These are phyloP conservation scores for Leptinotarsa lineolata DNA, from an alignment of 1,140 invertebrate species.

Conservation along the genomic window DNA sequence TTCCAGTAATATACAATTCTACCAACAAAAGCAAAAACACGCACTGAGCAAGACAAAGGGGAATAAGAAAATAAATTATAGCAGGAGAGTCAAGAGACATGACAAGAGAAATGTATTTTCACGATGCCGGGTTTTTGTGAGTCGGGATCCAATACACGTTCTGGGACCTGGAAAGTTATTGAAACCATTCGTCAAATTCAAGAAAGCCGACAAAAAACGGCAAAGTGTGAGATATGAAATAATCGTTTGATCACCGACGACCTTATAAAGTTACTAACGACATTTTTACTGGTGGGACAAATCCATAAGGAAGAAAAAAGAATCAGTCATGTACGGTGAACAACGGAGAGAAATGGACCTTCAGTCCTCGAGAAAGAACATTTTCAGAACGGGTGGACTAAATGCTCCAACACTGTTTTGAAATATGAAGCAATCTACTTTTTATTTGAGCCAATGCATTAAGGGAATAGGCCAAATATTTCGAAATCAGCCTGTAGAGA, in stretches of 20 bases:
- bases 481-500: too few species aligned
- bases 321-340: background rate
- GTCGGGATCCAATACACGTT: constrained; percentile 27
- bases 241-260: constrained; percentile 38
- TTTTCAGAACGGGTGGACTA: too few species aligned
- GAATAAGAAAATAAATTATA: constrained; percentile 43
- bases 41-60: constrained; percentile 28
- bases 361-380: background rate
- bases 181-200: constrained; percentile 47
- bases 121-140: constrained; percentile 40
- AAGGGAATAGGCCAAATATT: too few species aligned
- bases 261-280: background rate
- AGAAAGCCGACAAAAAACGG: constrained; percentile 35
- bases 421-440: too few species aligned
- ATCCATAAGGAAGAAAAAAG: constrained; percentile 5
- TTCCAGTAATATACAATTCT: constrained; percentile 1
- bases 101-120: constrained; percentile 46
- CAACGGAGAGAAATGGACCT: background rate
- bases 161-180: constrained; percentile 40
- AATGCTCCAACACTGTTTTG: too few species aligned
- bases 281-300: constrained; percentile 1
- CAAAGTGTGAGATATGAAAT: constrained; percentile 35
- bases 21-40: constrained; percentile 19
- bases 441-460: too few species aligned
- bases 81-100: constrained; percentile 40